Evolutionary conservation across 2,113 vertebrate species (phyloP).

Genomic region (Mobula birostris): DNA sequence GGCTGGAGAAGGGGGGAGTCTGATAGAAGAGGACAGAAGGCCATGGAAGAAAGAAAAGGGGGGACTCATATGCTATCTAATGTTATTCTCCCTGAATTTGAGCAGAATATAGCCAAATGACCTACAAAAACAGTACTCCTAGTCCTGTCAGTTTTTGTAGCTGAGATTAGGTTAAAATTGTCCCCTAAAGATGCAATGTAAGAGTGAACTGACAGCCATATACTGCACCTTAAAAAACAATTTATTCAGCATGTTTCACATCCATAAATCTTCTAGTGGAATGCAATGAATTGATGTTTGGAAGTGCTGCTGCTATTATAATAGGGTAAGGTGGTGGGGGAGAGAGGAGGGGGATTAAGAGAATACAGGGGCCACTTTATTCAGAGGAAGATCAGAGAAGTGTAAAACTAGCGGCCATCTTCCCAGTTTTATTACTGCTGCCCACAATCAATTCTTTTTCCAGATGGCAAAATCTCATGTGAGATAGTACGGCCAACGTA

Average conservation of each 20-base stretch:
- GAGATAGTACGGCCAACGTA: neutral
- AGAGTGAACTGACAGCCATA: neutral
- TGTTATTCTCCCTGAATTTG: neutral
- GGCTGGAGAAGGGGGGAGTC: too few species aligned
- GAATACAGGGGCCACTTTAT: neutral
- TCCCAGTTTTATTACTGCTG: neutral
- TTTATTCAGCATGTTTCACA: neutral
- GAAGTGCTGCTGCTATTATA: neutral
- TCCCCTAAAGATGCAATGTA: neutral
- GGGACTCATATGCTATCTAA: neutral
- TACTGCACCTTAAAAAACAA: too few species aligned
- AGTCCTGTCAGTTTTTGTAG: neutral
- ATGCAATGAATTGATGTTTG: neutral
- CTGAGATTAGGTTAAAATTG: neutral
- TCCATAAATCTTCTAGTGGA: neutral
- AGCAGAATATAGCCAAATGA: neutral
- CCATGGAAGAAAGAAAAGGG: too few species aligned
- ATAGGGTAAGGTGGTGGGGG: neutral
- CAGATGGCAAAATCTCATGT: neutral
- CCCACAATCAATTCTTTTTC: neutral
- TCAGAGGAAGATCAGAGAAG: too few species aligned
- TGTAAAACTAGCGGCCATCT: neutral
- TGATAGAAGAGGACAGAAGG: too few species aligned
- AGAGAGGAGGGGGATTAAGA: neutral
- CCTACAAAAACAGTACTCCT: neutral